Evolutionary conservation across 2,797 vertebrate genomes (phyloP), one percentile per base, ranked within the genome.

Genomic region (Ciconia nigra): DNA sequence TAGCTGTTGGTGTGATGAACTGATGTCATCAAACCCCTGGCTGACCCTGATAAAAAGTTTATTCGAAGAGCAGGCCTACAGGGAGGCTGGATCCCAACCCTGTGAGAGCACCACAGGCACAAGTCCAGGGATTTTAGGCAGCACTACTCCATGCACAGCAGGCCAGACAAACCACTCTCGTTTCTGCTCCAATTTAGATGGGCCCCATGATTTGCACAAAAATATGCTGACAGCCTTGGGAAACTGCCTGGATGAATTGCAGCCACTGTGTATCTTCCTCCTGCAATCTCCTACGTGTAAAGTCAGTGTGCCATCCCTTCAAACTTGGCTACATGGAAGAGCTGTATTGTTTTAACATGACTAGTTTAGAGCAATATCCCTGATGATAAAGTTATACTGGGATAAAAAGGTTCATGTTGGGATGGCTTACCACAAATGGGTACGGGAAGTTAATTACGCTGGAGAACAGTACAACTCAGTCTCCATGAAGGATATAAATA

Each of bases 231-330:
- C 37, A 57, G 52, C 47, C 52, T 49, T 26, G 24, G 44, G 66
- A 87, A 74, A 17, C 25, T 31, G 62, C 66, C 21, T 20, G 24
- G 62, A 62, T 49, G 29, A 71, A 39, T 5, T 19, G 35, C 25
- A 76, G 72, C 22, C 55, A 24, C 42, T 44, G 37, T 8, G 31
- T 22, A 47, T 33, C n/a, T 33, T 91, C 26, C 21, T 22, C 24
- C 41, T 1, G 0, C 26, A 35, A 26, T 18, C 63, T 49, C 52
- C 26, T 17, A 19, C 0, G 2, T 7, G 41, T 20, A 33, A 39
- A 13, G 16, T 55, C 66, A 71, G 81, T 13, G 44, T 25, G 29
- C n/a, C 51, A 31, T 14, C n/a, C 42, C 72, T 70, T 41, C 1
- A 0, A 37, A 51, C 14, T 1, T 26, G 6, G 31, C 33, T 69